Conservation (phyloP, 2,113 vertebrate species). For the Aptenodytes patagonicus region DNA sequence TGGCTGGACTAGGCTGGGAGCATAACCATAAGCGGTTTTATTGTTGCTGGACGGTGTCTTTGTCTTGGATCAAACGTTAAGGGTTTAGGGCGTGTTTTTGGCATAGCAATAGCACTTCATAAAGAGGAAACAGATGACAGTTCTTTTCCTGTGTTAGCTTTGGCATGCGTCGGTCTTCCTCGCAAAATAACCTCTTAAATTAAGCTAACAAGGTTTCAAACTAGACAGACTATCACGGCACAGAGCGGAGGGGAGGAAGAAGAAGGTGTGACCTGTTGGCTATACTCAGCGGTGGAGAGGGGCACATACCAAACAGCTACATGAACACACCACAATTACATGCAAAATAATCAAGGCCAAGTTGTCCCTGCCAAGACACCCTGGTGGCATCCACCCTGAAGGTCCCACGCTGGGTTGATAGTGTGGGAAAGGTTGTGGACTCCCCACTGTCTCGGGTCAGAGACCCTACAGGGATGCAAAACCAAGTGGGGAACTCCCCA, state of each 20-base stretch:
- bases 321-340: neutral
- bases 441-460: neutral
- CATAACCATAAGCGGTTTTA: neutral
- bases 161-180: neutral
- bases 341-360: neutral
- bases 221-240: neutral
- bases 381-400: neutral
- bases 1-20: neutral
- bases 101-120: neutral
- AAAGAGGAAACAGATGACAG: conserved; percentile 10
- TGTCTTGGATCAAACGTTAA: neutral
- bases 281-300: neutral
- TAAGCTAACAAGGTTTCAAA: neutral
- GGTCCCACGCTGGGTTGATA: neutral
- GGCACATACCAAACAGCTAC: neutral
- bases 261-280: neutral
- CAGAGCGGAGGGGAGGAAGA: neutral
- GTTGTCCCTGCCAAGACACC: neutral
- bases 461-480: neutral
- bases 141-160: conserved; percentile 2
- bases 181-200: neutral
- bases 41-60: neutral
- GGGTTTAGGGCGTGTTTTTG: neutral
- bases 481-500: fast-evolving
- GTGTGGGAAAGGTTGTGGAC: fast-evolving